These are phyloP conservation scores for Labeo calbasu DNA, from an alignment of 2,797 vertebrate genomes.

Conservation along the genomic window DNA sequence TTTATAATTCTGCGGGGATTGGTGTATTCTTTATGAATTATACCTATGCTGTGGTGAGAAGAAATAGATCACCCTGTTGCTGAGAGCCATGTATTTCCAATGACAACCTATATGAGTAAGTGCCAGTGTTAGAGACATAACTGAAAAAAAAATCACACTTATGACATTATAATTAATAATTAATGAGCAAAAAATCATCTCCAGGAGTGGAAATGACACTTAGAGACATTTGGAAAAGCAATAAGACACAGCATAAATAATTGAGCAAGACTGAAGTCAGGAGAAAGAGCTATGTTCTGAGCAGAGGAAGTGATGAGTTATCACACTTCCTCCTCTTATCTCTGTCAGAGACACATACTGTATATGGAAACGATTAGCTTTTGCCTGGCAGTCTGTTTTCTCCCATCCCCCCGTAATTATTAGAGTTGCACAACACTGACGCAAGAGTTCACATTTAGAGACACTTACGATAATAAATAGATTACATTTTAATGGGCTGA, in stretches of 20 bases:
- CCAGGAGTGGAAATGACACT: neutral
- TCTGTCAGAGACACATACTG: constrained; percentile 35
- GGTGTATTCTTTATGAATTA: neutral
- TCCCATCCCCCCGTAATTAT: neutral
- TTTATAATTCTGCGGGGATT: constrained; percentile 3
- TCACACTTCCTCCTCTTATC: constrained; percentile 51
- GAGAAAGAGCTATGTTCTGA: neutral
- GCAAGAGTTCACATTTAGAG: neutral
- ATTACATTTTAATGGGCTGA: neutral
- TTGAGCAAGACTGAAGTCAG: neutral
- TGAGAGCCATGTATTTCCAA: neutral
- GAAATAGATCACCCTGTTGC: neutral
- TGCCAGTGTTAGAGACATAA: neutral
- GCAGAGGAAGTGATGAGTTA: constrained; percentile 43
- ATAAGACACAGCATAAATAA: neutral
- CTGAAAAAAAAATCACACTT: neutral
- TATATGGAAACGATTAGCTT: constrained; percentile 27
- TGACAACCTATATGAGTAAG: neutral
- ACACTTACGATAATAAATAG: neutral
- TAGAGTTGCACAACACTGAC: neutral
- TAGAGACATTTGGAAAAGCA: constrained; percentile 15
- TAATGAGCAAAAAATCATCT: neutral
- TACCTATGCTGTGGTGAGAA: neutral
- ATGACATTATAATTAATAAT: neutral
- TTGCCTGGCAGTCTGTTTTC: constrained; percentile 21